phyloP scores from a whole-genome alignment of 2,113 vertebrate species.

The Cichladusa arquata region DNA sequence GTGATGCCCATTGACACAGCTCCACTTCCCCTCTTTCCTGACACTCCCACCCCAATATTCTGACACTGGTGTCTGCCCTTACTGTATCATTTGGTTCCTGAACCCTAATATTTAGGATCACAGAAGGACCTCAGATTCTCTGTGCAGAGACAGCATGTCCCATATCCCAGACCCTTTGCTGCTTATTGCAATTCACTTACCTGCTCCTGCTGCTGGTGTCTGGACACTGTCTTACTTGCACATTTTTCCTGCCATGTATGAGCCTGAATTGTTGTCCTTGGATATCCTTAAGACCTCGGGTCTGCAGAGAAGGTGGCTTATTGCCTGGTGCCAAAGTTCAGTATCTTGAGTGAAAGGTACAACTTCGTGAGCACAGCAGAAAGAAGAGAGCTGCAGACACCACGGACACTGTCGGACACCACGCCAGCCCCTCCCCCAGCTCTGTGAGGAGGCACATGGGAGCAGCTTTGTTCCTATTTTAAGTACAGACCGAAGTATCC shows the following conservation, averaged over 20 bases:
- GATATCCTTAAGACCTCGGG: not conserved
- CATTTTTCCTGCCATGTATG: fast-evolving
- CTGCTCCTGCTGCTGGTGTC: not conserved
- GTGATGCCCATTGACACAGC: not conserved
- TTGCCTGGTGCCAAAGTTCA: not conserved
- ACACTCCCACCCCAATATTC: not conserved
- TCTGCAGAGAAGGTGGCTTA: not conserved
- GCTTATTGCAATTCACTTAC: not conserved
- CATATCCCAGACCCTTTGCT: not conserved
- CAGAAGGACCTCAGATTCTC: not conserved
- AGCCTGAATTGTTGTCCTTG: not conserved
- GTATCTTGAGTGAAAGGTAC: not conserved
- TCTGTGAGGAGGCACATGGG: not conserved
- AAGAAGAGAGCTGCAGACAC: not conserved
- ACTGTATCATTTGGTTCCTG: not conserved
- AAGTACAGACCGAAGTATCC: not conserved
- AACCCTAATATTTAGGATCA: not conserved
- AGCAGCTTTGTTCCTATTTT: conserved; percentile 19
- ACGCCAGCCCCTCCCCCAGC: not conserved
- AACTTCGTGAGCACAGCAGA: not conserved
- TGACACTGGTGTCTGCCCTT: not conserved
- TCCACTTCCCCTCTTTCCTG: not conserved
- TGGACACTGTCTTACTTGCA: not conserved
- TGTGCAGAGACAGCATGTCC: not conserved
- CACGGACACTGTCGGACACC: not conserved